phyloP scores from a whole-genome alignment of 1,140 invertebrate species.

The roundworm (Caenorhabditis elegans) region WBcel235 BX284605.5:12790501-12791000 shows the following conservation, averaged over 20 bases:
- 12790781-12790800: neutral
- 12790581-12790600: too few species aligned
- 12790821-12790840: conserved; percentile 22
- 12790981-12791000: conserved; percentile 23
- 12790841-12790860: conserved; percentile 6
- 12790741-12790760: neutral
- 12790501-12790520: neutral
- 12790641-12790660: too few species aligned
- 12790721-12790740: neutral
- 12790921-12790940: neutral
- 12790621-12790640: too few species aligned
- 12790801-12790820: neutral
- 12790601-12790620: too few species aligned
- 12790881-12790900: conserved; percentile 23
- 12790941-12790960: neutral
- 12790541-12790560: too few species aligned
- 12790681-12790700: too few species aligned
- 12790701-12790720: too few species aligned
- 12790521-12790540: too few species aligned
- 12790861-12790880: neutral
- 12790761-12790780: neutral
- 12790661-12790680: too few species aligned
- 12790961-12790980: neutral
- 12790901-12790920: conserved; percentile 23
- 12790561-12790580: too few species aligned